A percentile compares a stretch with the other conserved stretches of the same genome.
phyloP scores from a whole-genome alignment of 2,888 invertebrate genomes.

The Andrena chrysosceles region DNA sequence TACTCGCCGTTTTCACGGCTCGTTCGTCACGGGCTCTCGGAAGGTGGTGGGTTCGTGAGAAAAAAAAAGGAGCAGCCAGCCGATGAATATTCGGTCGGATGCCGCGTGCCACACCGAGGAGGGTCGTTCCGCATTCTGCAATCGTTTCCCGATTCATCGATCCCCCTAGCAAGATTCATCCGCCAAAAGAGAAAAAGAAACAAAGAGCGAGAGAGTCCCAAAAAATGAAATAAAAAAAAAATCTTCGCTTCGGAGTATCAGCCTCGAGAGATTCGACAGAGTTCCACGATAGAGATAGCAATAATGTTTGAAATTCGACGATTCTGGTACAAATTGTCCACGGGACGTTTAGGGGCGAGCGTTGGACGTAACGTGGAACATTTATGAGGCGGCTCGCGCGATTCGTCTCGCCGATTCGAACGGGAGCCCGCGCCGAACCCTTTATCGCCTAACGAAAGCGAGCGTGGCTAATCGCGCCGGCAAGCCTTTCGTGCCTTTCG shows the following conservation, averaged over 20 bases:
- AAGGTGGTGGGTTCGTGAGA: constrained; percentile 73
- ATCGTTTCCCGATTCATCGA: constrained; percentile 54
- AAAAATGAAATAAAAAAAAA: neutral
- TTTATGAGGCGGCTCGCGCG: constrained; percentile 63
- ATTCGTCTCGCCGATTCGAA: constrained; percentile 78
- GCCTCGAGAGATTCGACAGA: too few relatives aligned
- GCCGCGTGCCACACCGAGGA: constrained; percentile 57
- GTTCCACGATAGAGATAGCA: neutral
- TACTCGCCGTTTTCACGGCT: constrained; percentile 79
- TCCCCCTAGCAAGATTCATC: neutral
- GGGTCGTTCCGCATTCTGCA: constrained; percentile 41
- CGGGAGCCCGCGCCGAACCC: constrained; percentile 77
- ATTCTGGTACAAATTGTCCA: neutral
- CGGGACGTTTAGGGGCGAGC: constrained; percentile 45
- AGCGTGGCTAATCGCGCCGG: constrained; percentile 76
- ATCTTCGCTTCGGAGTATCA: neutral
- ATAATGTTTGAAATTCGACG: neutral
- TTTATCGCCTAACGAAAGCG: constrained; percentile 79
- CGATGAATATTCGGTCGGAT: constrained; percentile 62
- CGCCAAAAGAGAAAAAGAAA: neutral
- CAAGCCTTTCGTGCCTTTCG: constrained; percentile 72
- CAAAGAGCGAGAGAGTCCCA: neutral
- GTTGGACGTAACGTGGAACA: constrained; percentile 45
- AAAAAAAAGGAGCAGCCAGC: constrained; percentile 71
- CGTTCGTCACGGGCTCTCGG: constrained; percentile 75